phyloP scores from a whole-genome alignment of 2,113 vertebrate species.

The Dicaeum eximium region DNA sequence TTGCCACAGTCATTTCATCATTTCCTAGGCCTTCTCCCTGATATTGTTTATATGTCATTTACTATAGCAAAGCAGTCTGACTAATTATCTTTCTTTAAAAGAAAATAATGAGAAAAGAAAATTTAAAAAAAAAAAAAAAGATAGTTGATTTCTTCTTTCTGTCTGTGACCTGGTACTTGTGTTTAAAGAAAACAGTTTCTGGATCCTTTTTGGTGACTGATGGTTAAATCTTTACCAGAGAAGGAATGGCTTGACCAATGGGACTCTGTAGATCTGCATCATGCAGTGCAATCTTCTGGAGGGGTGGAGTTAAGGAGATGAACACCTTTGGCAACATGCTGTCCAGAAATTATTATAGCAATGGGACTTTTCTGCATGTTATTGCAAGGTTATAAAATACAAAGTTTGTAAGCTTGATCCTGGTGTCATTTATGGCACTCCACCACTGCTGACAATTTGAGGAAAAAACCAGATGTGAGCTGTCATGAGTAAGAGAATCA shows the following conservation, averaged over 20 bases:
- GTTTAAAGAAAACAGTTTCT: background rate
- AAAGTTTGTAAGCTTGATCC: background rate
- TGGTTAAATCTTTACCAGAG: background rate
- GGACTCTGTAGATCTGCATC: background rate
- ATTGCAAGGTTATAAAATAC: background rate
- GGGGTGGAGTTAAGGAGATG: background rate
- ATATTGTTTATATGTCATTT: background rate
- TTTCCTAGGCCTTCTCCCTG: background rate
- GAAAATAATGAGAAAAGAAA: background rate
- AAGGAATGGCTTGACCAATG: background rate
- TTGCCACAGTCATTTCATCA: background rate
- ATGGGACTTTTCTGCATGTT: background rate
- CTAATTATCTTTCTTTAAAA: background rate
- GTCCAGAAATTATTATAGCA: background rate
- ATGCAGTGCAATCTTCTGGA: background rate
- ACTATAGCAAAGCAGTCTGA: background rate
- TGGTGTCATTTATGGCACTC: background rate
- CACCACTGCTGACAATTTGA: background rate
- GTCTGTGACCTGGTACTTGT: background rate
- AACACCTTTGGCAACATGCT: background rate
- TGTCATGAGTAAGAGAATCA: background rate
- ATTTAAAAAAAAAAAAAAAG: background rate
- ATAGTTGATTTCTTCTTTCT: background rate
- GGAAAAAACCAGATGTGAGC: fast-evolving
- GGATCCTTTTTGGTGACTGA: background rate